These are phyloP conservation scores for Pyrrhia umbra DNA, from an alignment of 2,888 invertebrate genomes.

Conservation along the genomic window DNA sequence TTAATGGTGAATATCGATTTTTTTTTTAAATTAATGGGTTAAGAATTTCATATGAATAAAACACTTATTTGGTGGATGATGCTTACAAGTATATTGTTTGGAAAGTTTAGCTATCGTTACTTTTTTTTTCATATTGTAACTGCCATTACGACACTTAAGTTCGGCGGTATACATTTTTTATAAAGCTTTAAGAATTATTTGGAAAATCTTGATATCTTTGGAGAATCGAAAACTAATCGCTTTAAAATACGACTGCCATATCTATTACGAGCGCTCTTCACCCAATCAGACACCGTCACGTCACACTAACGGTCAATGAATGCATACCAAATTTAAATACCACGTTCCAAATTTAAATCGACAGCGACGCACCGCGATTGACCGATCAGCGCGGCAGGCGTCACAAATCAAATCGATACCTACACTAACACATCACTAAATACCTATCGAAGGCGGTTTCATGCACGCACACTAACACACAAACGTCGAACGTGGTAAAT, in stretches of 20 bases:
- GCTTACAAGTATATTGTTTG: neutral
- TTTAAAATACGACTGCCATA: neutral
- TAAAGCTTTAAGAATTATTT: no score
- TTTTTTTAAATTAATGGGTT: neutral
- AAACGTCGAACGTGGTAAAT: conserved; percentile 79
- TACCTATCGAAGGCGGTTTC: conserved; percentile 85
- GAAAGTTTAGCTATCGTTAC: no score
- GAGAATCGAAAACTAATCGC: neutral
- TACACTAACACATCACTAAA: conserved; percentile 73
- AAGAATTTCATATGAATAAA: neutral
- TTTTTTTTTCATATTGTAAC: neutral
- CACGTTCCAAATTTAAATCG: conserved; percentile 65
- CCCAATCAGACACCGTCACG: conserved; percentile 53
- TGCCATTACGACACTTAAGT: neutral
- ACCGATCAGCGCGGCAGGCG: conserved; percentile 64
- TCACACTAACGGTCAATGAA: conserved; percentile 60
- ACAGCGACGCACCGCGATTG: conserved; percentile 60
- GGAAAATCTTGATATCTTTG: no score
- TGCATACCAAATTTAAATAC: conserved; percentile 67
- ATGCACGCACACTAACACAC: conserved; percentile 71
- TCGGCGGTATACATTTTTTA: no score
- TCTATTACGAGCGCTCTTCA: conserved; percentile 28
- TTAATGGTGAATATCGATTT: conserved; percentile 20
- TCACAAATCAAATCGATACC: conserved; percentile 69
- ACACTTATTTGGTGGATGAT: neutral